phyloP scores from a whole-genome alignment of 2,113 vertebrate species.

The Cairina moschata region DNA sequence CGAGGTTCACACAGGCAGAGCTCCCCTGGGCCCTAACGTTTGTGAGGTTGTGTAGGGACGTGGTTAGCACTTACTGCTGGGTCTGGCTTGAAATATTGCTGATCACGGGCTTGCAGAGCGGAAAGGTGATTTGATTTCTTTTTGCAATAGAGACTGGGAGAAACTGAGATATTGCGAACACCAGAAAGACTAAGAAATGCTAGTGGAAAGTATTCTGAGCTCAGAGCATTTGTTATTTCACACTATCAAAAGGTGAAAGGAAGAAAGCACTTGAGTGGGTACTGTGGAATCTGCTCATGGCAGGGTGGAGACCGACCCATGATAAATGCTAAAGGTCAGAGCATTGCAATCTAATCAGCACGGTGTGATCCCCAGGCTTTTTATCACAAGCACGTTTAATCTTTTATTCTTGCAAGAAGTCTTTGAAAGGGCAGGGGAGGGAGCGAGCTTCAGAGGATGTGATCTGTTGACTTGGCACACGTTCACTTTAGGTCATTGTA shows the following conservation, averaged over 20 bases:
- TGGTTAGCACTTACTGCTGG: rapidly evolving
- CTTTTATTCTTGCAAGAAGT: constrained; percentile 5
- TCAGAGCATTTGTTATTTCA: constrained; percentile 1
- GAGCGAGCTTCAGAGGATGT: neutral
- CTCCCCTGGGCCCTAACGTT: neutral
- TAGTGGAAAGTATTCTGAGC: constrained; percentile 52
- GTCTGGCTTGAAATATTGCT: neutral
- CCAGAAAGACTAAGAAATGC: neutral
- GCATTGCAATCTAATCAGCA: constrained; percentile 12
- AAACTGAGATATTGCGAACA: neutral
- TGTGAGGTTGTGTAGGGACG: neutral
- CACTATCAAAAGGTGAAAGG: constrained; percentile 33
- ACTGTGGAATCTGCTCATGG: constrained; percentile 13
- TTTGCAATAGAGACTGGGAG: neutral
- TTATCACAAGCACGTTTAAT: neutral
- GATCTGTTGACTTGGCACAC: neutral
- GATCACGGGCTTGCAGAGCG: neutral
- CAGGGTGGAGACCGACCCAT: neutral
- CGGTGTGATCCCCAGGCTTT: neutral
- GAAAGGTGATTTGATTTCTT: neutral
- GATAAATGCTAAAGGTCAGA: neutral
- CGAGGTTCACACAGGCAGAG: rapidly evolving
- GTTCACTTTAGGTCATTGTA: neutral
- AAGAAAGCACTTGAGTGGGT: constrained; percentile 20
- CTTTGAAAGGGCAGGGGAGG: constrained; percentile 29